phyloP scores from a whole-genome alignment of 2,113 vertebrate species.

The Cathartes aura region DNA sequence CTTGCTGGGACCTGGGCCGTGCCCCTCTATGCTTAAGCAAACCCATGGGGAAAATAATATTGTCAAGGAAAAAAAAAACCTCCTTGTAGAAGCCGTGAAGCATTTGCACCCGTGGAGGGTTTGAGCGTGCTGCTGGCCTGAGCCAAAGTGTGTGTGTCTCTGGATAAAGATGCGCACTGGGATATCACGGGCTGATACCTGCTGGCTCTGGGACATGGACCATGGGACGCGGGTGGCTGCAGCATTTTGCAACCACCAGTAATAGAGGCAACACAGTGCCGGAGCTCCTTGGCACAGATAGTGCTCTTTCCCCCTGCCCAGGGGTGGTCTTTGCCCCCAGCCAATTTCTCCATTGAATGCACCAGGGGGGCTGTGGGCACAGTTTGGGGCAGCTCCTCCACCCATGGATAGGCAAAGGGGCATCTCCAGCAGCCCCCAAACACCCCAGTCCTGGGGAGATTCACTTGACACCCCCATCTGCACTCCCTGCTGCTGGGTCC shows the following conservation, averaged over 20 bases:
- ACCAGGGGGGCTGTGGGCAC: background rate
- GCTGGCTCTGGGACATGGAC: background rate
- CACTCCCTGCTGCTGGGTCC: background rate
- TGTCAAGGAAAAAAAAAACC: background rate
- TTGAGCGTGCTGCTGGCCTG: background rate
- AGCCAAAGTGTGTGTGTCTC: rapidly evolving
- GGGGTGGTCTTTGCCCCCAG: background rate
- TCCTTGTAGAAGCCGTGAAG: rapidly evolving
- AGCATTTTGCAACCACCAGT: background rate
- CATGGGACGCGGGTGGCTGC: background rate
- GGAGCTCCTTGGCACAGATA: rapidly evolving
- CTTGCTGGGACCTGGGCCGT: background rate
- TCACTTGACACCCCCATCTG: background rate
- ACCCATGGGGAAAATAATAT: background rate
- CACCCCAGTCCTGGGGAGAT: background rate
- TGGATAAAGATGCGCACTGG: background rate
- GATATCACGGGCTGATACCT: background rate
- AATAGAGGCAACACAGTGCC: rapidly evolving
- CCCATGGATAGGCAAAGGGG: background rate
- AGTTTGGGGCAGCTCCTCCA: background rate
- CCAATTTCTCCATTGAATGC: background rate
- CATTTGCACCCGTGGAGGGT: rapidly evolving
- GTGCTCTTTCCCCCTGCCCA: background rate
- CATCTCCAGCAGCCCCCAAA: background rate
- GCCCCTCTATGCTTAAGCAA: background rate